A percentile compares a stretch with the other conserved stretches of the same genome.
Conservation (phyloP, 2,888 invertebrate genomes). For the Phyllotreta striolata region DNA sequence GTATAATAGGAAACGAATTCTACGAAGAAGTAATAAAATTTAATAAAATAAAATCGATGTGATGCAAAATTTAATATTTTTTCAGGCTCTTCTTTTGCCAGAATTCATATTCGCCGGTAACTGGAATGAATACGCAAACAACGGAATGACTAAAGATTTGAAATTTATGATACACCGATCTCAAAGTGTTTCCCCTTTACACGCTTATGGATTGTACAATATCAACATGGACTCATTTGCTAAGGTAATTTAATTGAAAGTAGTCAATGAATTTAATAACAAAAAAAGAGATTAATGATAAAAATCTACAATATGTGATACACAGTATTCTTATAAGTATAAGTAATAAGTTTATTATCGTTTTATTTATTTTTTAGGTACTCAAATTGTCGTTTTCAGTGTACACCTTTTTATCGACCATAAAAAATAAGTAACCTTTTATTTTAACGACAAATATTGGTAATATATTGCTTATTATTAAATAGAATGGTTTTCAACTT, state of each 20-base stretch:
- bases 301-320: too few relatives aligned
- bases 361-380: conserved; percentile 1
- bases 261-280: background rate
- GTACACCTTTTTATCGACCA: background rate
- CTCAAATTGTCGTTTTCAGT: conserved; percentile 6
- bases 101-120: conserved; percentile 9
- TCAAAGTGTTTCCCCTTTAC: conserved; percentile 2
- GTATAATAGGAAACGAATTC: too few relatives aligned
- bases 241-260: conserved; percentile 2
- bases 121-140: background rate
- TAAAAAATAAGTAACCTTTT: background rate
- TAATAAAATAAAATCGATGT: too few relatives aligned
- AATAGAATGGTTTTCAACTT: too few relatives aligned
- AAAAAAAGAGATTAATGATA: background rate
- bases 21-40: too few relatives aligned
- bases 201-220: conserved; percentile 12
- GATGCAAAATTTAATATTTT: too few relatives aligned
- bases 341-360: too few relatives aligned
- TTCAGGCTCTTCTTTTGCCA: conserved; percentile 14
- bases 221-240: conserved; percentile 10
- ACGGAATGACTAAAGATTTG: conserved; percentile 7
- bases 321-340: too few relatives aligned
- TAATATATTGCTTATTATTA: too few relatives aligned
- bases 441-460: too few relatives aligned
- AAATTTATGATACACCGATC: conserved; percentile 11